Percentiles rank a stretch among this genome's conserved stretches.
phyloP scores from a whole-genome alignment of 2,113 vertebrate species.

The Nansenia antarctica region DNA sequence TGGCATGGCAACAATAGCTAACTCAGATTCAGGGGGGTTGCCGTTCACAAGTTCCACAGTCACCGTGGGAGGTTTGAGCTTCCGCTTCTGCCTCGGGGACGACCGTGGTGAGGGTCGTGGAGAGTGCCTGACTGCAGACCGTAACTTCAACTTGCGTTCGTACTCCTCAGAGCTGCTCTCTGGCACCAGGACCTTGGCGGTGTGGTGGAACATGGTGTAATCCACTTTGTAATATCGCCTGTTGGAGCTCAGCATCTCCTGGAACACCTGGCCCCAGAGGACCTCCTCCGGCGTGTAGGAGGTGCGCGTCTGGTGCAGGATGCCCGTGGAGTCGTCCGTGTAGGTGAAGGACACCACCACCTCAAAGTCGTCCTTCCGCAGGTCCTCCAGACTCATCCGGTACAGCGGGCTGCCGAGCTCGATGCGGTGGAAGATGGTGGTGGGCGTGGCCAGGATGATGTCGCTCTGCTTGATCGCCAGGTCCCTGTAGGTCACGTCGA shows the following conservation, averaged over 20 bases:
- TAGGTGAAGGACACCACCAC: conserved; percentile 93
- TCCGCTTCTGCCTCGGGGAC: conserved; percentile 11
- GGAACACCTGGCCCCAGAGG: conserved; percentile 92
- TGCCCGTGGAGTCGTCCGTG: conserved; percentile 89
- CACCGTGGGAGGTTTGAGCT: conserved; percentile 27
- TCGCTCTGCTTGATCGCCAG: conserved; percentile 82
- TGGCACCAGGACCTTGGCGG: conserved; percentile 82
- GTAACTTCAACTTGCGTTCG: conserved; percentile 81
- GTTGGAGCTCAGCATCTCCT: conserved; percentile 85
- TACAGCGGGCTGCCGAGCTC: conserved; percentile 85
- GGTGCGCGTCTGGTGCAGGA: conserved; percentile 91
- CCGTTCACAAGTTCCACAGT: conserved; percentile 51
- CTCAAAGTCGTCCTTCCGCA: conserved; percentile 88
- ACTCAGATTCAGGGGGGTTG: conserved; percentile 4
- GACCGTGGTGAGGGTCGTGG: conserved; percentile 11
- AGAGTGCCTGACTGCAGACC: neutral
- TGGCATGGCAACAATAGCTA: neutral
- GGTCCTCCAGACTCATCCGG: conserved; percentile 76
- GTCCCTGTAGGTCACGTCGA: conserved; percentile 82
- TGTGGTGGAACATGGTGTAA: conserved; percentile 90
- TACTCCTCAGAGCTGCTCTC: conserved; percentile 84
- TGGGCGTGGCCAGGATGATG: conserved; percentile 85
- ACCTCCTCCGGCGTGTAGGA: conserved; percentile 88
- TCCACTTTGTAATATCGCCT: conserved; percentile 87
- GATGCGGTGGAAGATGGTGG: conserved; percentile 86